phyloP scores from a whole-genome alignment of 1,140 invertebrate species.

The Ectropis grisescens region DNA sequence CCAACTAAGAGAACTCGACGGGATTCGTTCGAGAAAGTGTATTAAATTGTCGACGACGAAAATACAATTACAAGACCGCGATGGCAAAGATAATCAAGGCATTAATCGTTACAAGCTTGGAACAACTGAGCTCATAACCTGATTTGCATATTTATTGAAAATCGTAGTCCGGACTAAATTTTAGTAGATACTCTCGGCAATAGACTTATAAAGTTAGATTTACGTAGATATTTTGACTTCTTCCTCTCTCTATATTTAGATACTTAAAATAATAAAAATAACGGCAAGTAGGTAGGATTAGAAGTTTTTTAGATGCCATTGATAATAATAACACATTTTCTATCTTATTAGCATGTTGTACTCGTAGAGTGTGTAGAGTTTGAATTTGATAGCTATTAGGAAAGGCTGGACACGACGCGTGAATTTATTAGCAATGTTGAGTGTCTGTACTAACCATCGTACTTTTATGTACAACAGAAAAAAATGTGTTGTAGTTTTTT shows the following conservation, averaged over 20 bases:
- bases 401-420: constrained; percentile 31
- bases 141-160: constrained; percentile 37
- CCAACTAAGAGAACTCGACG: constrained; percentile 9
- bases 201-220: constrained; percentile 17
- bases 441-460: not conserved
- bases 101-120: constrained; percentile 19
- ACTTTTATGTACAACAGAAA: too few species aligned
- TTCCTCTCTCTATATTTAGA: constrained; percentile 19
- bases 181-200: constrained; percentile 11
- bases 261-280: constrained; percentile 21
- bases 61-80: constrained; percentile 16
- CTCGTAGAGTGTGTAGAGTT: constrained; percentile 40
- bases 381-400: constrained; percentile 43
- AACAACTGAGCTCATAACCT: constrained; percentile 26
- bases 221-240: constrained; percentile 21
- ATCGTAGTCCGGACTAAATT: constrained; percentile 29
- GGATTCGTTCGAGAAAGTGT: constrained; percentile 8
- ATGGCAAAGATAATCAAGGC: constrained; percentile 15
- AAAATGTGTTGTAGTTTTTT: too few species aligned
- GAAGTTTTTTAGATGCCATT: constrained; percentile 14
- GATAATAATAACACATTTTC: constrained; percentile 22
- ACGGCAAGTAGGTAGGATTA: constrained; percentile 19
- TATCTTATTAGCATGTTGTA: constrained; percentile 40
- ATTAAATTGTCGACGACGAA: not conserved
- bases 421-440: constrained; percentile 5